Conservation (phyloP, 2,888 invertebrate species). For the Selenia dentaria region DNA sequence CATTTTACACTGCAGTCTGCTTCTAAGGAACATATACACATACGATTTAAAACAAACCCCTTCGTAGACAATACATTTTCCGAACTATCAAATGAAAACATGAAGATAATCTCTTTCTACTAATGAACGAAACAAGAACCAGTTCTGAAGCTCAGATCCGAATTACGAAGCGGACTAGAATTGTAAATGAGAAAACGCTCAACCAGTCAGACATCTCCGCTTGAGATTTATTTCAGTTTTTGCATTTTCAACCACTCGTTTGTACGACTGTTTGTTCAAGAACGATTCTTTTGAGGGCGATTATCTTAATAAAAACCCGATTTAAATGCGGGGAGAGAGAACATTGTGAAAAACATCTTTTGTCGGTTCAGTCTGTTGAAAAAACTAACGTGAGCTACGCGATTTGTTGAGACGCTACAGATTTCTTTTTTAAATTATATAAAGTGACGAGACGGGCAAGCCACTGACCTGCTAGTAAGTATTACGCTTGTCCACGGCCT, state of each 20-base stretch:
- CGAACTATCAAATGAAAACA: too few species aligned
- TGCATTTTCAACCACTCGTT: slow-evolving; percentile 55
- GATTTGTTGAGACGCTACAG: too few species aligned
- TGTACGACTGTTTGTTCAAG: slow-evolving; percentile 42
- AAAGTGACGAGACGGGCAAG: too few species aligned
- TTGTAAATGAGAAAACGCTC: slow-evolving; percentile 61
- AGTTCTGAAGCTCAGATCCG: slow-evolving; percentile 35
- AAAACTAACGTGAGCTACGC: too few species aligned
- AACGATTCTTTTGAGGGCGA: slow-evolving; percentile 51
- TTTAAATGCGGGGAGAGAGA: slow-evolving; percentile 36
- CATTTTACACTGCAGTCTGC: too few species aligned
- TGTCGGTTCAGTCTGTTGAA: not conserved
- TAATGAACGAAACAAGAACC: not conserved
- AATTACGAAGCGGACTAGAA: slow-evolving; percentile 57
- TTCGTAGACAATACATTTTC: too few species aligned
- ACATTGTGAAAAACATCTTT: slow-evolving; percentile 4
- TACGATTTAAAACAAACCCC: too few species aligned
- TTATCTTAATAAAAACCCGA: slow-evolving; percentile 55
- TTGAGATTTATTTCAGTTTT: slow-evolving; percentile 72
- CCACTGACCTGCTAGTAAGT: too few species aligned
- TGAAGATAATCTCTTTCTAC: too few species aligned
- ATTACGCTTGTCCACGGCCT: too few species aligned
- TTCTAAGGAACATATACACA: too few species aligned
- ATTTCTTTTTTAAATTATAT: too few species aligned
- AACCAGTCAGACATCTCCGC: slow-evolving; percentile 56